Base-by-base conservation (phyloP, 2,797 vertebrate species). In the Onychomys torridus region DNA sequence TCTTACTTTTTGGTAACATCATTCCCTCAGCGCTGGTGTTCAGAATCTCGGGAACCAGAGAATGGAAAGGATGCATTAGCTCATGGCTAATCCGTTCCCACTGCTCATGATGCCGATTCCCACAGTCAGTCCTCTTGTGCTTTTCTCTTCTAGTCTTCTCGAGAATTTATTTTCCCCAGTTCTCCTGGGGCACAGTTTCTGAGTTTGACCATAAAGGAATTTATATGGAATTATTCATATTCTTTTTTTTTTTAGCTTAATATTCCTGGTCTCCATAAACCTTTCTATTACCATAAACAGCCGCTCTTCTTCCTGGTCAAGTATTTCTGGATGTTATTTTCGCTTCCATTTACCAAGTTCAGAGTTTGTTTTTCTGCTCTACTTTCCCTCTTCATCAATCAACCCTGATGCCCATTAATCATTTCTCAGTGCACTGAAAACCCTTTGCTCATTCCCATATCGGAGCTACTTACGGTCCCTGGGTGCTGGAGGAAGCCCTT, bases 41-140 rank as follows among this genome's bases (percentile, higher is more conserved):
- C 78, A 97, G 96, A 97, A 97, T 97, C 96, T 93, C 97, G 97
- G 96, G 92, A 98, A 97, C 97, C 92, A 94, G 97, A 97, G 97
- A 96, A 65, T 97, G 86, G 96, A 97, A 98, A 98, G 94, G 97
- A 95, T 90, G 63, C 52, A 86, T 97, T 95, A 96, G 96, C 55
- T 97, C 95, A 88, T 83, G 81, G 92, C 88, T 71, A 2, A n/a
- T 52, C 71, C 37, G 0, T 94, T 93, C 95, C 96, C 93, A 84
- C 90, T 55, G 93, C 69, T 84, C 91, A 49, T 13, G 29, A 1
- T 63, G 71, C 86, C 67, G 94, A 92, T 94, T 89, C 97, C 95
- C 96, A 96, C 92, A 97, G 78, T 93, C 93, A 76, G 27, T 97
- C 98, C 92, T 95, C 82, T 96, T 69, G 52, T 82, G 88, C 84